These are phyloP conservation scores for Sinocyclocheilus rhinocerous DNA, from an alignment of 2,113 vertebrate genomes.

Conservation along the genomic window DNA sequence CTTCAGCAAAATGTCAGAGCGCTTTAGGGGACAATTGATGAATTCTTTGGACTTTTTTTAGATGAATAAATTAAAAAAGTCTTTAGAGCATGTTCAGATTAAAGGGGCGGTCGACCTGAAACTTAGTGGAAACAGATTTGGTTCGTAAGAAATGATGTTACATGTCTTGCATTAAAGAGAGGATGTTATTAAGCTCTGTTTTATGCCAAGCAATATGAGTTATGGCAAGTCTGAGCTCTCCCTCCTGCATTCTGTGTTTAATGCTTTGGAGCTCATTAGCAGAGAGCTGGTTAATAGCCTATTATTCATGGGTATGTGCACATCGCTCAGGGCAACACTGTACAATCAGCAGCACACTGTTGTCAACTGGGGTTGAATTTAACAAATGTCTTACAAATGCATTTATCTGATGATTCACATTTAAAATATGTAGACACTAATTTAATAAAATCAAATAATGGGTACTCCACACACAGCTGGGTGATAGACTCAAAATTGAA, in stretches of 20 bases:
- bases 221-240: constrained; percentile 51
- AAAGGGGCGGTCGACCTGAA: constrained; percentile 60
- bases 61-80: constrained; percentile 70
- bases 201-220: constrained; percentile 63
- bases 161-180: constrained; percentile 65
- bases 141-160: constrained; percentile 68
- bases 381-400: constrained; percentile 18
- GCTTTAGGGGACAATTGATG: constrained; percentile 68
- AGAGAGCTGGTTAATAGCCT: constrained; percentile 23
- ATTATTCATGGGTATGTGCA: constrained; percentile 23
- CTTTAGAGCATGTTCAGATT: constrained; percentile 54
- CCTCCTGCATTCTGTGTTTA: not conserved
- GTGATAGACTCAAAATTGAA: not conserved
- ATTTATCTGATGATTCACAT: not conserved
- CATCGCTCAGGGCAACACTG: constrained; percentile 5
- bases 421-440: not conserved
- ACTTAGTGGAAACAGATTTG: constrained; percentile 74
- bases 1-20: constrained; percentile 53
- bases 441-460: not conserved
- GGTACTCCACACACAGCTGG: not conserved
- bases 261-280: constrained; percentile 25
- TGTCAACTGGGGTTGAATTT: not conserved
- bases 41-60: constrained; percentile 66
- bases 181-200: constrained; percentile 64
- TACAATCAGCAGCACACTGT: not conserved